phyloP scores from a whole-genome alignment of 2,888 invertebrate species.

The Cheiracanthium punctorium region DNA sequence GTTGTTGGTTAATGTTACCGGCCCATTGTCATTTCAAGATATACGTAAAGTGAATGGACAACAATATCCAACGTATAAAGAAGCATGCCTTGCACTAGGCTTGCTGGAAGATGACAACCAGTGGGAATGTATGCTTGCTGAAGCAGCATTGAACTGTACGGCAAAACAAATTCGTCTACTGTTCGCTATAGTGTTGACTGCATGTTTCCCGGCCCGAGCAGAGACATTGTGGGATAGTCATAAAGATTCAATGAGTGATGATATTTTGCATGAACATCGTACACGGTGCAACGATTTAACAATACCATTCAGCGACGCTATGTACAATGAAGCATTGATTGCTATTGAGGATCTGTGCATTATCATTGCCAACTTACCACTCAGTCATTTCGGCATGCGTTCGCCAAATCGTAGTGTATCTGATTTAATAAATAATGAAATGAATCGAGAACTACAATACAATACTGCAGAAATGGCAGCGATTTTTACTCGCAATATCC shows the following conservation, averaged over 20 bases:
- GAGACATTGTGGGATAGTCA: neutral
- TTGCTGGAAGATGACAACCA: constrained; percentile 45
- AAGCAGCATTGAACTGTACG: constrained; percentile 38
- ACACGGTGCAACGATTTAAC: constrained; percentile 38
- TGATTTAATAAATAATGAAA: neutral
- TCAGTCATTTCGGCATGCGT: neutral
- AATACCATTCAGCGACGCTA: constrained; percentile 19
- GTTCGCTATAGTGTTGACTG: constrained; percentile 34
- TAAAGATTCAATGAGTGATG: constrained; percentile 32
- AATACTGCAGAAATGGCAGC: constrained; percentile 18
- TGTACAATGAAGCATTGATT: constrained; percentile 34
- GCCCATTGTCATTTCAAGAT: constrained; percentile 12
- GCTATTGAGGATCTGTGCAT: constrained; percentile 25
- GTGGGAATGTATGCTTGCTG: constrained; percentile 32
- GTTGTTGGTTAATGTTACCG: constrained; percentile 3
- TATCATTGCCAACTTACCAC: neutral
- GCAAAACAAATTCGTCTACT: constrained; percentile 28
- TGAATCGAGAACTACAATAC: constrained; percentile 8
- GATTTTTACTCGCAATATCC: constrained; percentile 19
- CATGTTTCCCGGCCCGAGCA: constrained; percentile 13
- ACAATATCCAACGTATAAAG: neutral
- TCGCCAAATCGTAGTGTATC: neutral
- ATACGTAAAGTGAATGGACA: neutral
- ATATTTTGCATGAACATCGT: constrained; percentile 39
- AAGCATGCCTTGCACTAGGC: constrained; percentile 29